phyloP scores from a whole-genome alignment of 2,113 vertebrate species.

The Passer domesticus region DNA sequence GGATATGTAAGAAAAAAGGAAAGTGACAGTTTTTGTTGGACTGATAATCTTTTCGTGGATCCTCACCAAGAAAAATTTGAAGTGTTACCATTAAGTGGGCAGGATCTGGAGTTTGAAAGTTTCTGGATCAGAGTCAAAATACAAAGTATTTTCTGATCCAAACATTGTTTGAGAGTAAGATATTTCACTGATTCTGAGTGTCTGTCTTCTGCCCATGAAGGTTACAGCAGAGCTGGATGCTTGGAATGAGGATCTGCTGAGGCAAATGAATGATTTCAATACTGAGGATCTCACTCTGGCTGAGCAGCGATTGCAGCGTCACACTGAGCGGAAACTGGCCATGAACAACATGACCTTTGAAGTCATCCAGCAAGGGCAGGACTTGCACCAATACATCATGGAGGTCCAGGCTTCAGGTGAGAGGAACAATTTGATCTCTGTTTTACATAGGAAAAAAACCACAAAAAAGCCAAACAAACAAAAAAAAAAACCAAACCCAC shows the following conservation, averaged over 20 bases:
- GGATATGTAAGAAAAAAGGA: neutral
- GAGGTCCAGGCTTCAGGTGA: slow-evolving; percentile 97
- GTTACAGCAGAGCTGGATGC: slow-evolving; percentile 94
- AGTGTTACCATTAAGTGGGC: neutral
- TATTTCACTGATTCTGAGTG: neutral
- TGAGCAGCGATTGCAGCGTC: slow-evolving; percentile 92
- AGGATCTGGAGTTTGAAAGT: neutral
- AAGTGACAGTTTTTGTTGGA: neutral
- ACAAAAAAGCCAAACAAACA: no score
- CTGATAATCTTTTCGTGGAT: neutral
- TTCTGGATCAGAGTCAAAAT: neutral
- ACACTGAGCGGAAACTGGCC: slow-evolving; percentile 90
- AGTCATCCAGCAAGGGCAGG: slow-evolving; percentile 97
- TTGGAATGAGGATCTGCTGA: slow-evolving; percentile 95
- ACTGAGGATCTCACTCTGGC: slow-evolving; percentile 89
- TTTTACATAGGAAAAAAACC: neutral
- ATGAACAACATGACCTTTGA: slow-evolving; percentile 99
- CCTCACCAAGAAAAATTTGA: neutral
- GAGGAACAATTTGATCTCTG: neutral
- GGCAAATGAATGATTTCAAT: slow-evolving; percentile 94
- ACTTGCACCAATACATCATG: slow-evolving; percentile 98
- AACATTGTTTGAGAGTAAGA: neutral
- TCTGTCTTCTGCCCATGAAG: slow-evolving; percentile 62
- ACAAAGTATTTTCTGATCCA: neutral
- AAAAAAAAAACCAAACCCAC: no score